Evolutionary conservation across 2,113 vertebrate species (phyloP).

Genomic region (Cryptomyrus ogoouensis): DNA sequence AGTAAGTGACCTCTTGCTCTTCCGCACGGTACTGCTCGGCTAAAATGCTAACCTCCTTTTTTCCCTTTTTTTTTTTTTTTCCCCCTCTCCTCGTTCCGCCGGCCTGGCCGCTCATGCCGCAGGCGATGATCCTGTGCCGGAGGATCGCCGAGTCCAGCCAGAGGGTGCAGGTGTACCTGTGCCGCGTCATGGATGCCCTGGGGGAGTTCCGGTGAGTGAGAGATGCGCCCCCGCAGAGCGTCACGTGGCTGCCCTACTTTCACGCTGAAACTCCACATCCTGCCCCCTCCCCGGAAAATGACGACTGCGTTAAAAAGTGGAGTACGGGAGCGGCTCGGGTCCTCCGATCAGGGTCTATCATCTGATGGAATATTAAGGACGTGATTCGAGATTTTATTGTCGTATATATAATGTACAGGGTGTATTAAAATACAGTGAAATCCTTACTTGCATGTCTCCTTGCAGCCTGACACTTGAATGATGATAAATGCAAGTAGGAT

Average conservation of each 20-base stretch:
- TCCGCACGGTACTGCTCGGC: not conserved
- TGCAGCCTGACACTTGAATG: not conserved
- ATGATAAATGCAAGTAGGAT: too few relatives aligned
- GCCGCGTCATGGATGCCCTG: constrained; percentile 76
- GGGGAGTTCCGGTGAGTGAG: constrained; percentile 75
- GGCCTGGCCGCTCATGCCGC: constrained; percentile 30
- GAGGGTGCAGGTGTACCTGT: constrained; percentile 76
- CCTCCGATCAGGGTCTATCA: not conserved
- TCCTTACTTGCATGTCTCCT: not conserved
- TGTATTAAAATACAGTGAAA: not conserved
- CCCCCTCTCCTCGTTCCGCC: not conserved
- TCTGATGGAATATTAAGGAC: not conserved
- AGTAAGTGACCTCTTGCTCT: not conserved
- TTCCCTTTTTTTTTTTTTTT: not conserved
- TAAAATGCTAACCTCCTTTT: not conserved
- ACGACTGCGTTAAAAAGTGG: not conserved
- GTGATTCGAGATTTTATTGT: not conserved
- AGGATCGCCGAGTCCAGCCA: constrained; percentile 78
- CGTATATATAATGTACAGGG: not conserved
- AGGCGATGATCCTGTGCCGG: constrained; percentile 81
- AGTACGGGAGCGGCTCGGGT: not conserved
- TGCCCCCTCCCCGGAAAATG: not conserved
- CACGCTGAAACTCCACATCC: not conserved
- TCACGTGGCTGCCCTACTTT: not conserved
- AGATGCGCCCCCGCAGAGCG: not conserved